Conservation (phyloP, 2,888 invertebrate genomes). For the Campoplex capitator region DNA sequence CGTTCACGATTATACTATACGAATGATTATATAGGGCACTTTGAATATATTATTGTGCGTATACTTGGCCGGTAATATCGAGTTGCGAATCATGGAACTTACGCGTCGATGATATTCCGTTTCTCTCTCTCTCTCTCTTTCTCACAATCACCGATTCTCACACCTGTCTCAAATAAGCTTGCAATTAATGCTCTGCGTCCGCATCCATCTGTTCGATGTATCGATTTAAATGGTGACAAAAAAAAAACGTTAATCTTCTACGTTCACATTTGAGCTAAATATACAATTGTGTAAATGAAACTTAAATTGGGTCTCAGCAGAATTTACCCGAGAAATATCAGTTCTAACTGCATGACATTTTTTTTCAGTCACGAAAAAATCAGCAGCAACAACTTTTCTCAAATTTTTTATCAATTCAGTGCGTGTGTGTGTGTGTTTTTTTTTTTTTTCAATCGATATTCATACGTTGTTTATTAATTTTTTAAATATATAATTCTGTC, state of each 20-base stretch:
- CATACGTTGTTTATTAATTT: neutral
- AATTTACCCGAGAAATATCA: neutral
- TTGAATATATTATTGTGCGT: constrained; percentile 38
- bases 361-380: neutral
- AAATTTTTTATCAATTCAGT: neutral
- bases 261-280: neutral
- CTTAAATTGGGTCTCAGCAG: neutral
- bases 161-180: constrained; percentile 48
- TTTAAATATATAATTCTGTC: neutral
- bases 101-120: constrained; percentile 37
- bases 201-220: constrained; percentile 13
- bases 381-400: neutral
- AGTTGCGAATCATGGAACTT: constrained; percentile 39
- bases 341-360: neutral
- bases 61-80: constrained; percentile 46
- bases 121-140: neutral
- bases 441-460: neutral
- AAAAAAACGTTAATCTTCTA: constrained; percentile 34
- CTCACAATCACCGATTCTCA: constrained; percentile 44
- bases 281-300: constrained; percentile 2
- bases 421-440: neutral
- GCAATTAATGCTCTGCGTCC: constrained; percentile 17
- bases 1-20: neutral
- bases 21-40: constrained; percentile 36
- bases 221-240: neutral